Percentiles rank a stretch among this genome's conserved stretches.
These are phyloP conservation scores for Lagopus leucura DNA, from an alignment of 2,113 vertebrate species.

Conservation along the genomic window DNA sequence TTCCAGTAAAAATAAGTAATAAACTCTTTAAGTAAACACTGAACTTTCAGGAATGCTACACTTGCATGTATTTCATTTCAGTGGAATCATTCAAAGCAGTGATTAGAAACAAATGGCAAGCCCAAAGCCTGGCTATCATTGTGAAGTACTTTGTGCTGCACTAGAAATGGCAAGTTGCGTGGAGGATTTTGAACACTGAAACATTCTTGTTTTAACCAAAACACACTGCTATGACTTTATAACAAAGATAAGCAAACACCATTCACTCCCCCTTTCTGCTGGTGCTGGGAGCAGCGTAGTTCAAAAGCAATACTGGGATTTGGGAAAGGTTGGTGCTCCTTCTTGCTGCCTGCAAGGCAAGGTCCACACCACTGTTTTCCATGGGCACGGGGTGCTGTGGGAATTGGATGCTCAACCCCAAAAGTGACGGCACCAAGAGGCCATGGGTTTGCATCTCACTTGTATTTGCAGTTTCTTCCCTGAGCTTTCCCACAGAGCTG, in stretches of 20 bases:
- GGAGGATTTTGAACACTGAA: conserved; percentile 2
- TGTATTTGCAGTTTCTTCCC: fast-evolving
- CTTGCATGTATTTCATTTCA: conserved; percentile 65
- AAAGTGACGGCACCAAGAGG: not conserved
- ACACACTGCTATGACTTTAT: not conserved
- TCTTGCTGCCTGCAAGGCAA: fast-evolving
- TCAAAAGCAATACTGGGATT: not conserved
- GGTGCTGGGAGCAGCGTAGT: not conserved
- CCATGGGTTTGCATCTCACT: fast-evolving
- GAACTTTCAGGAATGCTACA: conserved; percentile 45
- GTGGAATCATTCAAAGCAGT: conserved; percentile 12
- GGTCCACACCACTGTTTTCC: fast-evolving
- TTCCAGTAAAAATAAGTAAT: conserved; percentile 72
- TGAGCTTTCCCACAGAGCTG: fast-evolving
- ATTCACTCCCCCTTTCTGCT: not conserved
- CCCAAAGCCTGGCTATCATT: not conserved
- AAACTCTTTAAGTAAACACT: conserved; percentile 66
- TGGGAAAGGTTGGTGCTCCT: not conserved
- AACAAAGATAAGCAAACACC: not conserved
- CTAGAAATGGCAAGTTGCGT: not conserved
- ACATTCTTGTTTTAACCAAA: conserved; percentile 35
- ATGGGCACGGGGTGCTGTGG: not conserved
- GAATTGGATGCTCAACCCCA: not conserved
- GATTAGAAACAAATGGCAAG: conserved; percentile 60
- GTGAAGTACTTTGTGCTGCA: not conserved